Evolutionary conservation across 2,113 vertebrate genomes (phyloP).

Genomic region (Struthio camelus): DNA sequence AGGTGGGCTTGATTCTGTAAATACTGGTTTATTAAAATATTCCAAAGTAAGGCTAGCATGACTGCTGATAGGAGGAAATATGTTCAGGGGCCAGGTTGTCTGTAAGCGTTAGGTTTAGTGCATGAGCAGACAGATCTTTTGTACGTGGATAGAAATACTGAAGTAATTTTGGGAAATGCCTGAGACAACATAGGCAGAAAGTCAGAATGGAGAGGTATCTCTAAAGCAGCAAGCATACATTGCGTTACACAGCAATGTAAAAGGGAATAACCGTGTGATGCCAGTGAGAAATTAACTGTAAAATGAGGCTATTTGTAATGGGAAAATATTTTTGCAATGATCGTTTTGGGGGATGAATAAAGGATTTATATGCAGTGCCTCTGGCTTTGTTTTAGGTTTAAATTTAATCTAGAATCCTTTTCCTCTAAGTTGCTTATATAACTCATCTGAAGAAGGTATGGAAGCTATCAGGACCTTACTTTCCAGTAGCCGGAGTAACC

Average conservation of each 20-base stretch:
- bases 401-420: not conserved
- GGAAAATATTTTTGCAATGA: not conserved
- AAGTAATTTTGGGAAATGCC: not conserved
- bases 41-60: not conserved
- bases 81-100: not conserved
- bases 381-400: not conserved
- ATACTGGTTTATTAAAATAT: not conserved
- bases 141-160: not conserved
- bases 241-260: not conserved
- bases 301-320: not conserved
- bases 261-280: not conserved
- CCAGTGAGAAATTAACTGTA: not conserved
- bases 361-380: not conserved
- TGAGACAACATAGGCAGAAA: not conserved
- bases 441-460: not conserved
- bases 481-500: not conserved
- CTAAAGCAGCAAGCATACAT: not conserved
- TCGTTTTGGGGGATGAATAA: not conserved
- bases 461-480: not conserved
- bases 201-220: not conserved
- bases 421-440: not conserved
- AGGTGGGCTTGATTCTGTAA: not conserved
- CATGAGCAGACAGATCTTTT: not conserved
- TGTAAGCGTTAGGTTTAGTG: not conserved
- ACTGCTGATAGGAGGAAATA: not conserved